Conservation (phyloP, 1,140 invertebrate species). For the Neotoxoptera formosana region DNA sequence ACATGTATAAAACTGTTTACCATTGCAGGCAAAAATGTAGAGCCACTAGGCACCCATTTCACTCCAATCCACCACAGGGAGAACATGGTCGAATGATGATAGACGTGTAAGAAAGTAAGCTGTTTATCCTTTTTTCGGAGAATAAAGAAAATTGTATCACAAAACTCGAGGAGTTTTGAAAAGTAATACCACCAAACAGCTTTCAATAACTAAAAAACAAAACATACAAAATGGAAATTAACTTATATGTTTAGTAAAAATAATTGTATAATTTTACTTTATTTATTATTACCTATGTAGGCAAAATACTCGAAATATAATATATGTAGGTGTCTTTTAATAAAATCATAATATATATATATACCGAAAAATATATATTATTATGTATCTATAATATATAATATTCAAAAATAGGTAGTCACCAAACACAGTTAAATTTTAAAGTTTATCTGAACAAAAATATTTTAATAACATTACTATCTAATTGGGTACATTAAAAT, state of each 20-base stretch:
- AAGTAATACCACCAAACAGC: conserved; percentile 98
- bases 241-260: neutral
- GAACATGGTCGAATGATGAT: conserved; percentile 94
- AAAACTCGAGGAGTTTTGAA: conserved; percentile 92
- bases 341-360: no score
- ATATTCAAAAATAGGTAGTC: no score
- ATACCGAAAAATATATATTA: no score
- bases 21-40: conserved; percentile 85
- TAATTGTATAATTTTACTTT: neutral
- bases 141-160: conserved; percentile 92
- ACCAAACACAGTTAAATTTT: no score
- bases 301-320: neutral
- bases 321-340: no score
- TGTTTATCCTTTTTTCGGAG: conserved; percentile 87
- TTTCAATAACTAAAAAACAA: conserved; percentile 79
- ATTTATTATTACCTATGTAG: neutral
- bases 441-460: no score
- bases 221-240: neutral
- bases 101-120: conserved; percentile 88
- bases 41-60: conserved; percentile 97
- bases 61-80: conserved; percentile 96
- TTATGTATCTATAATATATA: no score
- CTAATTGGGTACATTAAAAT: no score
- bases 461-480: no score
- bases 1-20: conserved; percentile 90